Evolutionary conservation across 1,140 invertebrate species (phyloP).

Genomic region (Telenomus remus): DNA sequence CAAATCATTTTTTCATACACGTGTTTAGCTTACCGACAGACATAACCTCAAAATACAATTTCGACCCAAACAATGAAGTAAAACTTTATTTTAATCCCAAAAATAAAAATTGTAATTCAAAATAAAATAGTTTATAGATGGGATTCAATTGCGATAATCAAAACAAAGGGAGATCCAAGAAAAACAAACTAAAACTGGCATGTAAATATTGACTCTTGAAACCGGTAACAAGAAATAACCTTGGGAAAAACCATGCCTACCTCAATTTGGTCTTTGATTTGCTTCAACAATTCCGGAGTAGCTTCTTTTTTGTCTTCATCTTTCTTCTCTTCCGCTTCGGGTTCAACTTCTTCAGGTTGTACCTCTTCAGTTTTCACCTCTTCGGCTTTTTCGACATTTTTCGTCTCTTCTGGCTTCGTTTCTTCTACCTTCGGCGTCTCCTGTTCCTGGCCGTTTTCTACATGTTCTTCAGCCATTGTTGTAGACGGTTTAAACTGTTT

Average conservation of each 20-base stretch:
- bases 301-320: conserved; percentile 43
- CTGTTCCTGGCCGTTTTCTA: conserved; percentile 56
- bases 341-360: conserved; percentile 35
- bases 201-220: neutral
- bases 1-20: too few species aligned
- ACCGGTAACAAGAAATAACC: neutral
- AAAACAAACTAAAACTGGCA: neutral
- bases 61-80: too few species aligned
- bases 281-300: conserved; percentile 56
- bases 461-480: conserved; percentile 41
- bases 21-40: too few species aligned
- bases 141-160: too few species aligned
- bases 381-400: conserved; percentile 40
- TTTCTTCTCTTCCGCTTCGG: conserved; percentile 19
- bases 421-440: conserved; percentile 24
- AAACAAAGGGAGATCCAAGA: neutral
- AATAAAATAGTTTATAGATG: too few species aligned
- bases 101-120: too few species aligned
- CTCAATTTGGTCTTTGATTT: conserved; percentile 69
- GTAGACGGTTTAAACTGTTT: too few species aligned
- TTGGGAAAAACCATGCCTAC: conserved; percentile 42
- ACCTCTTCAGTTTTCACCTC: conserved; percentile 36
- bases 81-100: too few species aligned
- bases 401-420: conserved; percentile 42
- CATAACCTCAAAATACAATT: too few species aligned